Conservation (phyloP, 2,888 invertebrate genomes). For the Gymnosoma rotundatum region DNA sequence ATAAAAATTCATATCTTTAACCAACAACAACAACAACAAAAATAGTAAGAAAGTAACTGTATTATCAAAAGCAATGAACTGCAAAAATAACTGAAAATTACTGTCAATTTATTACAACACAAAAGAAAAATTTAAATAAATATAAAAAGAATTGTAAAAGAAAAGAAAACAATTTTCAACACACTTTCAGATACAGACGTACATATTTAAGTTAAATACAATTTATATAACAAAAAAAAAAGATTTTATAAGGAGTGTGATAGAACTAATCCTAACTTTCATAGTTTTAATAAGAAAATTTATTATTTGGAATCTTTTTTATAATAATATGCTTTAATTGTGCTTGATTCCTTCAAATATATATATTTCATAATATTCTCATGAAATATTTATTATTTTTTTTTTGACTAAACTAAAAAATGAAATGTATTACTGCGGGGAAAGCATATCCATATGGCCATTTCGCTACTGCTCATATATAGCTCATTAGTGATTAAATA, state of each 20-base stretch:
- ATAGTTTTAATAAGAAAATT: no score
- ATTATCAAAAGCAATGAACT: constrained; percentile 52
- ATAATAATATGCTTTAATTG: no score
- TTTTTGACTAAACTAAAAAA: no score
- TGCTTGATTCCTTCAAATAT: no score
- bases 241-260: not conserved
- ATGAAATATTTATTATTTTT: no score
- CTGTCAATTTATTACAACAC: constrained; percentile 41
- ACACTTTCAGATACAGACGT: not conserved
- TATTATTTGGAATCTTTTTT: no score
- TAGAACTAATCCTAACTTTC: no score
- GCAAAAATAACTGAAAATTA: constrained; percentile 63
- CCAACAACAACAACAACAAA: not conserved
- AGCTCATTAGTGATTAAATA: no score
- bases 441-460: no score
- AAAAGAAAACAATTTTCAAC: not conserved
- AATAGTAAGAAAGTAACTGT: not conserved
- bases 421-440: no score
- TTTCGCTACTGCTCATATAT: no score
- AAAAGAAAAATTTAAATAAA: not conserved
- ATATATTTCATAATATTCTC: no score
- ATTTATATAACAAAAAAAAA: not conserved
- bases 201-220: not conserved
- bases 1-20: not conserved
- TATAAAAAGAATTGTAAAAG: not conserved